Base-by-base conservation (phyloP, 2,113 vertebrate species). In the Trogon surrucura region DNA sequence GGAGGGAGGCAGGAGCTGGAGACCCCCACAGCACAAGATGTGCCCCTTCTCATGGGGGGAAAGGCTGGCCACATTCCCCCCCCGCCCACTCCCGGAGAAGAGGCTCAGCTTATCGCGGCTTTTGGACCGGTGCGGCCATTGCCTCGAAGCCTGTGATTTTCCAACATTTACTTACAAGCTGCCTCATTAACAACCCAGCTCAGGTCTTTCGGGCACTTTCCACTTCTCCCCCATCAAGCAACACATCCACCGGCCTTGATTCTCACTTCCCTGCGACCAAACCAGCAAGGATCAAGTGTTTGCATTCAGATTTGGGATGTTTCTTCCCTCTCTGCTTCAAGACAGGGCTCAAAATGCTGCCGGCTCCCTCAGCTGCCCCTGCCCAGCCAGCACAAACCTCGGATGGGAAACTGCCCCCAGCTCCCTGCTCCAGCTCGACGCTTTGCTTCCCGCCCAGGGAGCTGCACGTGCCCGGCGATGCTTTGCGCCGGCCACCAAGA, bases 111-210 rank as follows among this genome's bases (percentile, higher is more conserved):
- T 44, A 15, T 7, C 15, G 26, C 6, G 1, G 51, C 9, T 80
- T 64, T 48, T 61, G 53, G 29, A 21, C 5, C 0, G 3, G 65
- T 27, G 4, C 69, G 61, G 47, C 60, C 45, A 21, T 5, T 10
- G 6, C 77, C 84, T 69, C 10, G 4, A 89, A 71, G 8, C 80
- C 82, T 91, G 80, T 41, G 47, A 56, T 92, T 92, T 94, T 87
- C 91, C 91, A 95, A 26, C 84, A 81, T 79, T 61, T 74, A 6
- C 80, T 89, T 15, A 30, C 14, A 51, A 84, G 27, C 58, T 65
- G 70, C 84, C 57, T 95, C 89, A 73, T 92, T 87, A 97, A 47
- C 53, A 94, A 92, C 61, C 36, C 93, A 66, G 79, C 73, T 92
- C 89, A 91, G 78, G 90, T 82, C 70, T 81, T 87, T 13, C 86